These are phyloP conservation scores for Sebastes matsubarae DNA, from an alignment of 2,797 vertebrate genomes.

Conservation along the genomic window DNA sequence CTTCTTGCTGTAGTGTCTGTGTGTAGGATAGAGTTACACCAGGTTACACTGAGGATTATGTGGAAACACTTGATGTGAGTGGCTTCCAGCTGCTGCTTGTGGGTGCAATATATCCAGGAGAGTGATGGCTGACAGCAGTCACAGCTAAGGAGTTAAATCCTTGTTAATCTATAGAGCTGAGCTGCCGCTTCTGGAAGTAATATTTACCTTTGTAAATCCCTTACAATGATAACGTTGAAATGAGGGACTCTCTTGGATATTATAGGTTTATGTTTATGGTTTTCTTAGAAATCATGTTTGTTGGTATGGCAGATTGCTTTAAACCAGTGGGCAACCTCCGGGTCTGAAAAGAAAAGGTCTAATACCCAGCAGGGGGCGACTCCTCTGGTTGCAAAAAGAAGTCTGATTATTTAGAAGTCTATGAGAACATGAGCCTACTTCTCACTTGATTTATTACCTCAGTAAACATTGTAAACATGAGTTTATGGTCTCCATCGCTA, in stretches of 20 bases:
- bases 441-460: too few relatives aligned
- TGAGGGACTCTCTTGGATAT: not conserved
- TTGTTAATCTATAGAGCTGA: slow-evolving; percentile 10
- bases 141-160: slow-evolving; percentile 8
- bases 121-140: slow-evolving; percentile 17
- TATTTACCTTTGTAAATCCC: not conserved
- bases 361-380: too few relatives aligned
- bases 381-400: too few relatives aligned
- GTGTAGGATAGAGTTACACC: not conserved
- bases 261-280: not conserved
- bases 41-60: slow-evolving; percentile 39
- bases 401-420: too few relatives aligned
- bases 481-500: too few relatives aligned
- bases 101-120: not conserved
- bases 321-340: too few relatives aligned
- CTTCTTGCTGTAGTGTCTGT: slow-evolving; percentile 14
- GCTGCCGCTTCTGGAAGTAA: slow-evolving; percentile 1
- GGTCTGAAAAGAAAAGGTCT: too few relatives aligned
- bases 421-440: too few relatives aligned
- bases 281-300: not conserved
- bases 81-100: slow-evolving; percentile 28
- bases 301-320: not conserved
- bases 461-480: too few relatives aligned
- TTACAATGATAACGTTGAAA: not conserved
- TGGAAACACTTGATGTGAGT: slow-evolving; percentile 11